A percentile compares a stretch with the other conserved stretches of the same genome.
phyloP scores from a whole-genome alignment of 2,797 vertebrate species.

The Pipistrellus pipistrellus region DNA sequence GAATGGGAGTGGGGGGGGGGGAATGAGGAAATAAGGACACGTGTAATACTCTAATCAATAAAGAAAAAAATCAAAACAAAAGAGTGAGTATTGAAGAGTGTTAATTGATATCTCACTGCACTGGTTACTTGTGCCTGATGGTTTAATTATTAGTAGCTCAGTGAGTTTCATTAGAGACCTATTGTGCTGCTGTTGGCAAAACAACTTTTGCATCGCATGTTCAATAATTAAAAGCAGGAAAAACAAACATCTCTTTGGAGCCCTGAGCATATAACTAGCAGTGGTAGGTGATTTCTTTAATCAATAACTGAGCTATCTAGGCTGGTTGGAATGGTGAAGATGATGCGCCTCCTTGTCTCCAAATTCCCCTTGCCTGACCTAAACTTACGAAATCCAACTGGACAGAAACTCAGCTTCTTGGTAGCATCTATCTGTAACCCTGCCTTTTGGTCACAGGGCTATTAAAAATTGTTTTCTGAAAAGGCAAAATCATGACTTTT shows the following conservation, averaged over 20 bases:
- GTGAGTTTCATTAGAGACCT: slow-evolving; percentile 90
- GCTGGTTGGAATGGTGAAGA: slow-evolving; percentile 62
- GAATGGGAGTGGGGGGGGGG: too few relatives aligned
- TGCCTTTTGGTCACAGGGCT: neutral
- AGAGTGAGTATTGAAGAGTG: slow-evolving; percentile 82
- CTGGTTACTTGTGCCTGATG: slow-evolving; percentile 86
- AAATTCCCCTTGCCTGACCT: slow-evolving; percentile 25
- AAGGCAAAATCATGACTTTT: slow-evolving; percentile 34
- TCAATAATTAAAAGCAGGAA: slow-evolving; percentile 91
- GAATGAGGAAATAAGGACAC: too few relatives aligned
- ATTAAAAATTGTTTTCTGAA: slow-evolving; percentile 36
- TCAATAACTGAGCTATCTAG: slow-evolving; percentile 87
- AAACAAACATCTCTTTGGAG: slow-evolving; percentile 90
- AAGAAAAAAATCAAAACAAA: slow-evolving; percentile 71
- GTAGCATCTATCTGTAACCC: neutral
- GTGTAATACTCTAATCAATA: too few relatives aligned
- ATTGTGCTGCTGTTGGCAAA: slow-evolving; percentile 91
- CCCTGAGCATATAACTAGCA: slow-evolving; percentile 88
- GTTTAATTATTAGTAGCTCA: slow-evolving; percentile 89
- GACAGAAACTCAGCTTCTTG: neutral
- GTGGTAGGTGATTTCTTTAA: slow-evolving; percentile 84
- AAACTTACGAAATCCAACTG: slow-evolving; percentile 23
- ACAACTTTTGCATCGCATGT: slow-evolving; percentile 87
- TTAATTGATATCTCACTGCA: slow-evolving; percentile 85
- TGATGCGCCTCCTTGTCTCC: neutral